Percentiles rank a stretch among this genome's conserved stretches.
Conservation (phyloP, 1,140 invertebrate species). For the Aphelinus certus region DNA sequence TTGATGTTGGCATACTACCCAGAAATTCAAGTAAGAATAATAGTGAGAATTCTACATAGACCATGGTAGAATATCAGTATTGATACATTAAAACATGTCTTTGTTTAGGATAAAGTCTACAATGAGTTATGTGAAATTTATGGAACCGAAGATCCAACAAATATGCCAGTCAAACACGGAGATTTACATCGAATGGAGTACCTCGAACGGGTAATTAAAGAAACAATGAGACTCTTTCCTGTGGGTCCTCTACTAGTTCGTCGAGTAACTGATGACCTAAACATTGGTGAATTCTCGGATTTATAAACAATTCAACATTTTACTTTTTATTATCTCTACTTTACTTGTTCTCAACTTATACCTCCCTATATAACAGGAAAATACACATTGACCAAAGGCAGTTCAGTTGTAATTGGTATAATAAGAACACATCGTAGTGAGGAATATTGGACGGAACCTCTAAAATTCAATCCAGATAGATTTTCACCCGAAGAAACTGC, state of each 20-base stretch:
- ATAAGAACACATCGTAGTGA: conserved; percentile 66
- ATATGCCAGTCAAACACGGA: conserved; percentile 56
- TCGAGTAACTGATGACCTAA: conserved; percentile 59
- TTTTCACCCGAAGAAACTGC: conserved; percentile 69
- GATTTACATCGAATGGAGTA: conserved; percentile 71
- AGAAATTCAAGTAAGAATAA: conserved; percentile 66
- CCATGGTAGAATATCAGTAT: conserved; percentile 2
- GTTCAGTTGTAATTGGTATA: conserved; percentile 39
- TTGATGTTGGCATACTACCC: conserved; percentile 71
- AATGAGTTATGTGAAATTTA: conserved; percentile 69
- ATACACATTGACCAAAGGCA: conserved; percentile 42
- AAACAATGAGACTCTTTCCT: conserved; percentile 73
- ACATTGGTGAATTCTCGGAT: conserved; percentile 39
- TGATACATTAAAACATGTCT: background rate
- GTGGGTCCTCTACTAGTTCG: conserved; percentile 69
- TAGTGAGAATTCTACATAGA: no score
- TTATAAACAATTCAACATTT: background rate
- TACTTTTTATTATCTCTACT: background rate
- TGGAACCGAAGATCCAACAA: conserved; percentile 50
- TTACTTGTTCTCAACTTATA: background rate
- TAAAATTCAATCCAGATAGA: conserved; percentile 73
- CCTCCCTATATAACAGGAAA: conserved; percentile 23
- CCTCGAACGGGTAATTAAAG: conserved; percentile 73
- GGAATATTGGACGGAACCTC: conserved; percentile 69
- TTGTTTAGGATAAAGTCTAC: conserved; percentile 66